Evolutionary conservation across 2,888 invertebrate species (phyloP).

Genomic region (Microctonus brassicae): DNA sequence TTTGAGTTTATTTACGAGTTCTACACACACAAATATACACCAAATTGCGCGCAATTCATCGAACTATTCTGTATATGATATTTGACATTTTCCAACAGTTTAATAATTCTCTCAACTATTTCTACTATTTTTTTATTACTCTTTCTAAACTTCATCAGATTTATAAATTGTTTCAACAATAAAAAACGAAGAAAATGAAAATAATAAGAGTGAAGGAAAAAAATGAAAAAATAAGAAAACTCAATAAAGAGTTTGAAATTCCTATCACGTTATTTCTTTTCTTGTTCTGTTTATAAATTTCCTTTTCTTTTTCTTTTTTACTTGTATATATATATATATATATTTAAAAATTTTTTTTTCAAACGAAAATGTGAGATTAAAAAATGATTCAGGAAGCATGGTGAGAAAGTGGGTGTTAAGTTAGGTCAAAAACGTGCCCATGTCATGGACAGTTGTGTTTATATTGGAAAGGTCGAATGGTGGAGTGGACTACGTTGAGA

Average conservation of each 20-base stretch:
- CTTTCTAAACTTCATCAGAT: no score
- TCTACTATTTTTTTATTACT: no score
- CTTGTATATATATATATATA: no score
- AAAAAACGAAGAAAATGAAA: no score
- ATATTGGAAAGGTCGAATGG: not conserved
- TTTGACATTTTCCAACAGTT: not conserved
- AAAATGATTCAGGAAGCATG: not conserved
- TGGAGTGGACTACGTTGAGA: not conserved
- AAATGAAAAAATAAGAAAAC: no score
- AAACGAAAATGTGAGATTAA: not conserved
- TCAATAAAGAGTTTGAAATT: not conserved
- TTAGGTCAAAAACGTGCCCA: conserved; percentile 18
- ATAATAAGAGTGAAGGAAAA: no score
- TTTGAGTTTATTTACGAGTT: conserved; percentile 23
- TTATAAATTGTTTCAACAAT: no score
- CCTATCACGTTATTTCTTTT: not conserved
- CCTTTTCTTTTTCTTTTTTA: not conserved
- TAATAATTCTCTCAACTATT: no score
- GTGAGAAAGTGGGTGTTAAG: not conserved
- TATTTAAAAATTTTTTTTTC: no score
- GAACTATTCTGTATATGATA: not conserved
- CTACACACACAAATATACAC: not conserved
- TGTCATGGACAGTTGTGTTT: conserved; percentile 13
- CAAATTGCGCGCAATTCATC: not conserved
- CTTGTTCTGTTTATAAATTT: not conserved